These are phyloP conservation scores for Serranus cabrilla DNA, from an alignment of 2,797 vertebrate species.

Conservation along the genomic window DNA sequence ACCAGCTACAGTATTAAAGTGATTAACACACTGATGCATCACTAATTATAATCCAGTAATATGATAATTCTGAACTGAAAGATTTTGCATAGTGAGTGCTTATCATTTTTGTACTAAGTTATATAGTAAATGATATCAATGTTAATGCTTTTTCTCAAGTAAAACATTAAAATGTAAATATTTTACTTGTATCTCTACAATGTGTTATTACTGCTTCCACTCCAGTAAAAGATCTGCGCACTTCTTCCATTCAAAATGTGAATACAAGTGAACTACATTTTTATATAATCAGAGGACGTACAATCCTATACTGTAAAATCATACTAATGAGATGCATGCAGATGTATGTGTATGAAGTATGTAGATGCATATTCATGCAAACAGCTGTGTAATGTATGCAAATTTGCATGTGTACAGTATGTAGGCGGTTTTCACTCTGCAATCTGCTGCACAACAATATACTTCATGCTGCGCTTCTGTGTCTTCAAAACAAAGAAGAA, in stretches of 20 bases:
- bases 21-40: too few relatives aligned
- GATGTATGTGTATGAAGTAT: constrained; percentile 11
- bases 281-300: constrained; percentile 12
- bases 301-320: not conserved
- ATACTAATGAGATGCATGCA: constrained; percentile 15
- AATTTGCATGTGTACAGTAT: constrained; percentile 23
- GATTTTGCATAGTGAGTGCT: too few relatives aligned
- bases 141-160: too few relatives aligned
- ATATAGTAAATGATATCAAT: too few relatives aligned
- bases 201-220: too few relatives aligned
- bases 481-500: not conserved
- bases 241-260: not conserved
- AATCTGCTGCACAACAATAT: not conserved
- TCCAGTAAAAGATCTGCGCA: too few relatives aligned
- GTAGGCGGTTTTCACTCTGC: constrained; percentile 23
- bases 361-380: constrained; percentile 52
- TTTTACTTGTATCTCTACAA: too few relatives aligned
- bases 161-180: too few relatives aligned
- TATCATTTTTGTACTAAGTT: too few relatives aligned
- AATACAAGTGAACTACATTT: not conserved
- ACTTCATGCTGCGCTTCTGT: not conserved
- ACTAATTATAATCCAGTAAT: too few relatives aligned
- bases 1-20: too few relatives aligned
- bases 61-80: too few relatives aligned
- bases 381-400: constrained; percentile 63